These are phyloP conservation scores for Glaucopsyche alexis DNA, from an alignment of 2,888 invertebrate genomes.

Conservation along the genomic window DNA sequence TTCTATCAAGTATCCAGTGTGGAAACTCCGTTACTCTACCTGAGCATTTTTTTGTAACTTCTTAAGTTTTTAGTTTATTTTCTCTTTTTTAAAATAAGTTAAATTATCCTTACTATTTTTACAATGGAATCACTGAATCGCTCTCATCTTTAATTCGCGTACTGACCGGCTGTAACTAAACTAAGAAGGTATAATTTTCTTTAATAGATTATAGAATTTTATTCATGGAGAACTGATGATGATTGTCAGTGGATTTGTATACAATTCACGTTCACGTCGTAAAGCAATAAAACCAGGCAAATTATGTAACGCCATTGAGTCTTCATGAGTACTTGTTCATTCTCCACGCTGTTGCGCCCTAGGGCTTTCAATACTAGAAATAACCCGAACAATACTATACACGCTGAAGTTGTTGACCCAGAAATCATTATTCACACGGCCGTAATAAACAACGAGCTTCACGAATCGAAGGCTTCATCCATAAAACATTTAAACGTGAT, in stretches of 20 bases:
- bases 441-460: slow-evolving; percentile 68
- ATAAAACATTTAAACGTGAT: slow-evolving; percentile 62
- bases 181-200: neutral
- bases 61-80: no score
- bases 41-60: no score
- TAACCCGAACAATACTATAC: slow-evolving; percentile 52
- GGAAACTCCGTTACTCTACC: no score
- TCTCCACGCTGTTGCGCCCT: slow-evolving; percentile 47
- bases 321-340: slow-evolving; percentile 42
- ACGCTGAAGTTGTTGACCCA: slow-evolving; percentile 70
- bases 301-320: slow-evolving; percentile 36
- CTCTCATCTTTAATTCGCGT: no score
- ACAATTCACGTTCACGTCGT: slow-evolving; percentile 14
- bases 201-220: neutral
- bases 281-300: slow-evolving; percentile 32
- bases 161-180: no score
- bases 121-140: no score
- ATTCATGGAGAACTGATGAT: neutral
- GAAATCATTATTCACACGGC: slow-evolving; percentile 75
- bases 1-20: no score
- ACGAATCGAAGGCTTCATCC: slow-evolving; percentile 70
- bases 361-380: slow-evolving; percentile 52
- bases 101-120: no score
- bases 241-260: neutral
- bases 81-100: no score